These are phyloP conservation scores for Cepphus grylle DNA, from an alignment of 2,113 vertebrate species.

Conservation along the genomic window DNA sequence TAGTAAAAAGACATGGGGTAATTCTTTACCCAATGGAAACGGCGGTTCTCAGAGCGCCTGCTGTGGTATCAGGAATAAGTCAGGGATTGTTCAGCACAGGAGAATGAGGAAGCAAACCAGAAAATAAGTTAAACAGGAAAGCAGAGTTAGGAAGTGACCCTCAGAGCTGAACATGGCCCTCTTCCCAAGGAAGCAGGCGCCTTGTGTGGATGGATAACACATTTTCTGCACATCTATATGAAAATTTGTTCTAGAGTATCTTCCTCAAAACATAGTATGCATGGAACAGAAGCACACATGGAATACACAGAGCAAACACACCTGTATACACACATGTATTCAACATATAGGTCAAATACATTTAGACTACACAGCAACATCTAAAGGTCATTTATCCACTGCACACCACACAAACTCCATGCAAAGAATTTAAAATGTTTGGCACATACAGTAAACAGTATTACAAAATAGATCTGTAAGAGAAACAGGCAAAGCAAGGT, in stretches of 20 bases:
- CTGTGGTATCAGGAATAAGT: not conserved
- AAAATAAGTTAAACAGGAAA: not conserved
- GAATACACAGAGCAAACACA: not conserved
- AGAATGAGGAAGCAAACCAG: not conserved
- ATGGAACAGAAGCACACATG: not conserved
- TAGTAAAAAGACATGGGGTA: not conserved
- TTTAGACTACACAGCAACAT: not conserved
- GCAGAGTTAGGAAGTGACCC: not conserved
- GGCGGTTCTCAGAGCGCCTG: not conserved
- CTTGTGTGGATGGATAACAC: not conserved
- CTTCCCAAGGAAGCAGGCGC: not conserved
- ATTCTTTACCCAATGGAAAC: not conserved
- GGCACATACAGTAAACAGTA: conserved; percentile 85
- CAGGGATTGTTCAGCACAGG: not conserved
- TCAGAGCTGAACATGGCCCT: not conserved
- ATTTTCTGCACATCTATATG: not conserved
- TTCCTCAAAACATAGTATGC: not conserved
- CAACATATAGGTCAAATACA: not conserved
- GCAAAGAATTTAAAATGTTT: conserved; percentile 1
- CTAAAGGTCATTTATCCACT: not conserved
- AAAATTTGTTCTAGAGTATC: not conserved
- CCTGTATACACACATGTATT: fast-evolving
- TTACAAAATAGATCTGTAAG: conserved; percentile 80
- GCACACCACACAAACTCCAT: conserved; percentile 28
- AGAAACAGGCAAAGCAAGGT: conserved; percentile 13